Evolutionary conservation across 2,113 vertebrate genomes (phyloP).

Genomic region (Strix aluco): DNA sequence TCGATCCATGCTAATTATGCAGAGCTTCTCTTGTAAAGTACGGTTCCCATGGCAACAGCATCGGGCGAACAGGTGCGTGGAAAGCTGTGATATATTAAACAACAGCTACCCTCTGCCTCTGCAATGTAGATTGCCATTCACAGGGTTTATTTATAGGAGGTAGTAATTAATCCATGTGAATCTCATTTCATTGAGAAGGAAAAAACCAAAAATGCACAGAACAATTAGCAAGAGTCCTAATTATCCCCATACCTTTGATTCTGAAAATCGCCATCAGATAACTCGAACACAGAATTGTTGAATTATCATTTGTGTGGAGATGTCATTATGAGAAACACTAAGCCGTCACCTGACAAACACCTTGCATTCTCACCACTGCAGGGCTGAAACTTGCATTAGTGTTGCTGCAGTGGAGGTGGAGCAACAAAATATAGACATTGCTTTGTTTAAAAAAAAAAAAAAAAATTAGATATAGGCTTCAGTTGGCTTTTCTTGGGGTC

Average conservation of each 20-base stretch:
- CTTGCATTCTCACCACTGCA: rapidly evolving
- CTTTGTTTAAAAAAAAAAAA: neutral
- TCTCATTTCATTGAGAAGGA: constrained; percentile 64
- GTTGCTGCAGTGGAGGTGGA: neutral
- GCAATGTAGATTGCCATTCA: constrained; percentile 65
- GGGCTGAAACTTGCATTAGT: neutral
- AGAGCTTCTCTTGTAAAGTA: constrained; percentile 75
- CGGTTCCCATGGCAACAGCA: constrained; percentile 74
- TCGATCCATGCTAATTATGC: constrained; percentile 78
- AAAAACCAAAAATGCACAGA: constrained; percentile 9
- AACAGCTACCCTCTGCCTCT: constrained; percentile 78
- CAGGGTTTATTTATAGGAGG: constrained; percentile 80
- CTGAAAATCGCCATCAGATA: constrained; percentile 43
- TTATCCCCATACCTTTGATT: constrained; percentile 70
- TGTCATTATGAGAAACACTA: neutral
- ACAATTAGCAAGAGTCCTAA: constrained; percentile 75
- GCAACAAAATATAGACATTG: neutral
- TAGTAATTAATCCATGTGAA: constrained; percentile 79
- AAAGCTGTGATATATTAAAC: constrained; percentile 79
- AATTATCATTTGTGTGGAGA: constrained; percentile 27
- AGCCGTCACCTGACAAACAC: neutral
- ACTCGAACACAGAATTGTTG: constrained; percentile 6
- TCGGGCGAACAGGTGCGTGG: constrained; percentile 72
- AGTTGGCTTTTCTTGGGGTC: neutral
- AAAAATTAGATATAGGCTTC: neutral